These are phyloP conservation scores for Trichomalopsis sarcophagae DNA, from an alignment of 1,140 invertebrate genomes.

Conservation along the genomic window DNA sequence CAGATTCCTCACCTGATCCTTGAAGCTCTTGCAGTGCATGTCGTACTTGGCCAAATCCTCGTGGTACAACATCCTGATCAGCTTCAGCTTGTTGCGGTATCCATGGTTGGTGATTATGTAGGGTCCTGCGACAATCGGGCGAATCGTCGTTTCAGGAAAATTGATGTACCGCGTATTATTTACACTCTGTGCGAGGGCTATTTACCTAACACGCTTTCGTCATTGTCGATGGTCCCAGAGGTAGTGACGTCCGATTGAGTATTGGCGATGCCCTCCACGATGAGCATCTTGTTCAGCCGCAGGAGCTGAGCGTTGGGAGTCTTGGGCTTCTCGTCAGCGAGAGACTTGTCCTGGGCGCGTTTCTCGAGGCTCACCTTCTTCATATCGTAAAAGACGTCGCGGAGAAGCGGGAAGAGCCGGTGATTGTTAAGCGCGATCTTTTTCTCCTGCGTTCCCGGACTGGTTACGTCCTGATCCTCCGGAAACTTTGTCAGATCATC, in stretches of 20 bases:
- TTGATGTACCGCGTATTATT: too few species aligned
- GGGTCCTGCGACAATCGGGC: constrained; percentile 73
- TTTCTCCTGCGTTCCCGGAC: not conserved
- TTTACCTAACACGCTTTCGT: too few species aligned
- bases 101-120: constrained; percentile 99
- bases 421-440: constrained; percentile 66
- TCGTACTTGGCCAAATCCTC: constrained; percentile 99
- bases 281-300: constrained; percentile 99
- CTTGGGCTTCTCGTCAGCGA: not conserved
- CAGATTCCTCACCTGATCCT: constrained; percentile 98
- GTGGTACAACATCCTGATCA: constrained; percentile 99
- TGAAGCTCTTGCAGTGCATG: constrained; percentile 99
- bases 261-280: constrained; percentile 98
- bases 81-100: constrained; percentile 98
- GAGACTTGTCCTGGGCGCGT: too few species aligned
- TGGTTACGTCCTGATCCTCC: not conserved
- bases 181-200: too few species aligned
- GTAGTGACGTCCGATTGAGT: constrained; percentile 96
- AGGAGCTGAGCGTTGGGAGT: constrained; percentile 97
- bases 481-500: too few species aligned
- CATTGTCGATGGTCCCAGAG: too few species aligned
- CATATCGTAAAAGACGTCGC: constrained; percentile 79
- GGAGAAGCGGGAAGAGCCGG: constrained; percentile 78
- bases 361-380: constrained; percentile 60
- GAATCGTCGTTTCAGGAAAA: not conserved